A percentile compares a stretch with the other conserved stretches of the same genome.
These are phyloP conservation scores for Sogatella furcifera DNA, from an alignment of 1,140 invertebrate genomes.

Conservation along the genomic window DNA sequence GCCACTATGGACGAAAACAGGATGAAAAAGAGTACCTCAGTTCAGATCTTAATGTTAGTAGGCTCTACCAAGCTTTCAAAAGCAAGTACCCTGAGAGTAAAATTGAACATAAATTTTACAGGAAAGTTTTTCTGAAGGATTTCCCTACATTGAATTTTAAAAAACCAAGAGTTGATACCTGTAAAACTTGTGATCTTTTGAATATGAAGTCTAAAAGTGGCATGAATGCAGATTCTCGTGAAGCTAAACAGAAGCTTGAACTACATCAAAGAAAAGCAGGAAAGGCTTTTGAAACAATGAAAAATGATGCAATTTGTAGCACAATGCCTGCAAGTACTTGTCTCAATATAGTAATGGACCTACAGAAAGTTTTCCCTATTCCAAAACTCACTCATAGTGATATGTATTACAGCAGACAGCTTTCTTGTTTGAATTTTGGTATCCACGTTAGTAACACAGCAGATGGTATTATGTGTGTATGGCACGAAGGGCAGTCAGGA, in stretches of 20 bases:
- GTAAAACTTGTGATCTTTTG: conserved; percentile 2
- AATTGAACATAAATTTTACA: conserved; percentile 12
- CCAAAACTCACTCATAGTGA: conserved; percentile 20
- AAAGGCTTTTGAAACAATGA: conserved; percentile 12
- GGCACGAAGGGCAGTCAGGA: conserved; percentile 17
- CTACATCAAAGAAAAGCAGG: conserved; percentile 16
- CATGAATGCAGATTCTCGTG: not conserved
- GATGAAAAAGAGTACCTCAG: conserved; percentile 9
- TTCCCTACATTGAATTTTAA: not conserved
- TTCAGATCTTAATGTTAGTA: not conserved
- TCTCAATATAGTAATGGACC: conserved; percentile 1
- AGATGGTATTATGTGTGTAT: conserved; percentile 18
- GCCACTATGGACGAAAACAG: conserved; percentile 3
- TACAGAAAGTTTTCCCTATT: conserved; percentile 17
- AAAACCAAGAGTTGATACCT: not conserved
- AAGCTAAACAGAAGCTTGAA: conserved; percentile 3
- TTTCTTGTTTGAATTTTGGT: conserved; percentile 17
- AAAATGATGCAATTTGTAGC: not conserved
- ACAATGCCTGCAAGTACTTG: not conserved
- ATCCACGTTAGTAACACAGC: conserved; percentile 15
- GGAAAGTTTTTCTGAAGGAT: conserved; percentile 8
- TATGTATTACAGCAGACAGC: conserved; percentile 20
- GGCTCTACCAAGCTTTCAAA: conserved; percentile 4
- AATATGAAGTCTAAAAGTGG: conserved; percentile 1
- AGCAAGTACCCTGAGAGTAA: conserved; percentile 11